These are phyloP conservation scores for Torymus tubicola DNA, from an alignment of 2,888 invertebrate species.

Conservation along the genomic window DNA sequence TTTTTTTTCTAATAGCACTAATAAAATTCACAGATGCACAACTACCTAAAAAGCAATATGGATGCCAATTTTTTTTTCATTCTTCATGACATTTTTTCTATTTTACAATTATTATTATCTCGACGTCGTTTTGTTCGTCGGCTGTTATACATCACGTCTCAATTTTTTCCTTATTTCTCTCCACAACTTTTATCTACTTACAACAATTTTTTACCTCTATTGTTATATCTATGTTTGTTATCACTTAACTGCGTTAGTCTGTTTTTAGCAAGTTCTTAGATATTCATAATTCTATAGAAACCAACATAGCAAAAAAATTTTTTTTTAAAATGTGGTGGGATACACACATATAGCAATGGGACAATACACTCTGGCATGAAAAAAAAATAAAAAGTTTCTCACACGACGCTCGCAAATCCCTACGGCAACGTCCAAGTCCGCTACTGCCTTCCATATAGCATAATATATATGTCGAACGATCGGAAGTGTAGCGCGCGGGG, in stretches of 20 bases:
- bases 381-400: slow-evolving; percentile 17
- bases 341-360: slow-evolving; percentile 29
- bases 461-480: neutral
- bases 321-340: neutral
- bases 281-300: slow-evolving; percentile 35
- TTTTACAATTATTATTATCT: slow-evolving; percentile 19
- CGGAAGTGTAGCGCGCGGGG: neutral
- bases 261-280: slow-evolving; percentile 53
- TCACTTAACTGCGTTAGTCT: slow-evolving; percentile 53
- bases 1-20: neutral
- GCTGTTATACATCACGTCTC: slow-evolving; percentile 6
- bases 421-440: slow-evolving; percentile 58
- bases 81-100: neutral
- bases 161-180: neutral
- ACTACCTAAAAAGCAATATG: neutral
- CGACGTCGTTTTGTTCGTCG: slow-evolving; percentile 20
- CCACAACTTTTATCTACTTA: slow-evolving; percentile 17
- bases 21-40: slow-evolving; percentile 14
- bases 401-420: slow-evolving; percentile 38
- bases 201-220: neutral
- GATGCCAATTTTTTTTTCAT: neutral
- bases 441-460: slow-evolving; percentile 2
- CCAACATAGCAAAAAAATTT: slow-evolving; percentile 39
- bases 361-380: slow-evolving; percentile 50
- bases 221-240: slow-evolving; percentile 32